Evolutionary conservation across 2,888 invertebrate genomes (phyloP), one percentile per base, ranked within the genome.

Genomic region (Phengaris alcon): DNA sequence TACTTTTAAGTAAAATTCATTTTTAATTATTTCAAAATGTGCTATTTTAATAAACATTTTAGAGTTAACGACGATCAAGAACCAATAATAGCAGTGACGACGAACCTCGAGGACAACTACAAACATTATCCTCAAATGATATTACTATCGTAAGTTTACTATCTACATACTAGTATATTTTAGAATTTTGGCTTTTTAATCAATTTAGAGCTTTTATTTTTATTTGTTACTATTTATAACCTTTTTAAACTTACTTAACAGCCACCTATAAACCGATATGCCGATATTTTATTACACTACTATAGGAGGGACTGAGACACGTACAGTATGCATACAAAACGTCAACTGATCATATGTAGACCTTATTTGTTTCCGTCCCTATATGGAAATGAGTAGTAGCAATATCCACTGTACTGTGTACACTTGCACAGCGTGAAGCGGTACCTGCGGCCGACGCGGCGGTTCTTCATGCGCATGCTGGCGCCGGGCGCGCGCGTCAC

Each of bases 401-500:
- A 57, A 46, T 68, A 59, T 68, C 35, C 8, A 48, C 8, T 48
- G 22, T 22, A 9, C 15, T 55, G 22, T 51, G 13, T 74, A 10
- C 86, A 97, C 97, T 51, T 51, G 13, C 73, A 10, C 86, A 97
- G 97, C 51, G 84, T 95, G 12, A 91, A 94, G 80, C 96, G 96
- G 81, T 97, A 97, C 87, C 86, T 95, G 15, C 95, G 95, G 57
- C 95, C 97, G 15, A 90, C 96, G 79, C 94, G 94, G 81, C 90
- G 92, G 12, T 99, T 99, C 93, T 98, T 98, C 92, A 89, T 94
- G 79, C 86, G 90, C 74, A 92, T 98, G 86, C 91, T 97, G 59
- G 95, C 96, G 85, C 96, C 97, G 68, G 94, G 95, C 78, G 97
- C 97, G 82, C 96, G 97, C 82, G 96, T 97, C 79, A 96, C 97